These are phyloP conservation scores for Fistularia tabacaria DNA, from an alignment of 2,797 vertebrate genomes.

Conservation along the genomic window DNA sequence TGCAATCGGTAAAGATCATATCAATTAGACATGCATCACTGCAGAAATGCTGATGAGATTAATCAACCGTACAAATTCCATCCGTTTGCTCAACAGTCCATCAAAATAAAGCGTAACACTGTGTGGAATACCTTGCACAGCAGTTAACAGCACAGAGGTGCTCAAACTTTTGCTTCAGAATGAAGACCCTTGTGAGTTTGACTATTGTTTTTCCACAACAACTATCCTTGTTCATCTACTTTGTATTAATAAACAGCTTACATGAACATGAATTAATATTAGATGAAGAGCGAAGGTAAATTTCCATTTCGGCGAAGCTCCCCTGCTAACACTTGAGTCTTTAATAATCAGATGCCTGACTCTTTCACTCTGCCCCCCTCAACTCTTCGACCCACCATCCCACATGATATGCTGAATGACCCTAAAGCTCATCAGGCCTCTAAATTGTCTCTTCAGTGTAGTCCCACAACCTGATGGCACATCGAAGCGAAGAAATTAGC, in stretches of 20 bases:
- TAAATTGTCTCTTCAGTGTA: slow-evolving; percentile 42
- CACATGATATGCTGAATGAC: slow-evolving; percentile 19
- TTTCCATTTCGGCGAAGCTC: slow-evolving; percentile 15
- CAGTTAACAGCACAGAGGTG: slow-evolving; percentile 46
- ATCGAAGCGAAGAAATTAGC: slow-evolving; percentile 60
- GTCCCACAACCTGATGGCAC: slow-evolving; percentile 44
- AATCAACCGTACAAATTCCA: slow-evolving; percentile 69
- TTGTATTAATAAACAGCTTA: slow-evolving; percentile 15
- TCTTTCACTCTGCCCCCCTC: slow-evolving; percentile 8
- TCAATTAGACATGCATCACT: slow-evolving; percentile 54
- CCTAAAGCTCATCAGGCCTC: slow-evolving; percentile 37
- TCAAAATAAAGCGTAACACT: slow-evolving; percentile 50
- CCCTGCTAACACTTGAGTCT: slow-evolving; percentile 14
- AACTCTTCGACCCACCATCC: slow-evolving; percentile 29
- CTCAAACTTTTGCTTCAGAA: slow-evolving; percentile 46
- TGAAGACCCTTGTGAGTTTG: slow-evolving; percentile 30
- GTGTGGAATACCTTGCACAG: slow-evolving; percentile 46
- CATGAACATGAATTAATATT: slow-evolving; percentile 20
- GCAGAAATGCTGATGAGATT: slow-evolving; percentile 67
- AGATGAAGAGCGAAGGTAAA: slow-evolving; percentile 22
- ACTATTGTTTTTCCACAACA: slow-evolving; percentile 23
- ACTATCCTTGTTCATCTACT: slow-evolving; percentile 13
- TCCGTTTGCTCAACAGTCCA: slow-evolving; percentile 65
- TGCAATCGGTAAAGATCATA: slow-evolving; percentile 50
- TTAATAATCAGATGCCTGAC: slow-evolving; percentile 6